A percentile compares a stretch with the other conserved stretches of the same genome.
Conservation (phyloP, 2,113 vertebrate genomes). For the Chlorocebus sabaeus region DNA sequence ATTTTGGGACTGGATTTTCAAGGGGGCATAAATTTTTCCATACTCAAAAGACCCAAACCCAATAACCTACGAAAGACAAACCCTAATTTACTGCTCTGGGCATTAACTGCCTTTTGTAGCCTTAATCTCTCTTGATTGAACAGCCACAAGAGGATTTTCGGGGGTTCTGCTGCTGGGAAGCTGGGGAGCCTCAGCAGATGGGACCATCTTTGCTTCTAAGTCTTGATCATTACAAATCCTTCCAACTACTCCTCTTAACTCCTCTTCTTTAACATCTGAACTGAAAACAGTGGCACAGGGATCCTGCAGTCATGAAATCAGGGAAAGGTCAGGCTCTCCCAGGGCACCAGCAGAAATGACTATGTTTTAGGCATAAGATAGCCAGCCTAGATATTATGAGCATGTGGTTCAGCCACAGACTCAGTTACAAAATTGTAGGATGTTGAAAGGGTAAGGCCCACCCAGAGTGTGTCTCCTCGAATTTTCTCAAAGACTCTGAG, state of each 20-base stretch:
- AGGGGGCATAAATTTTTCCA: neutral
- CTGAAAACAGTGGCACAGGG: neutral
- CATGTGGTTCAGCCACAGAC: constrained; percentile 48
- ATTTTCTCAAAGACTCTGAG: neutral
- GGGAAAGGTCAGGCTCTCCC: constrained; percentile 14
- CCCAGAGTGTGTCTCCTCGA: neutral
- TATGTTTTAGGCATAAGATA: constrained; percentile 20
- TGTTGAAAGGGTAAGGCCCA: constrained; percentile 43
- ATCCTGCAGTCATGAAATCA: constrained; percentile 41
- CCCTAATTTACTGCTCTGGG: neutral
- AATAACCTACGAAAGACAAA: neutral
- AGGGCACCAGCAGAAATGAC: constrained; percentile 38
- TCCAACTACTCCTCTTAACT: neutral
- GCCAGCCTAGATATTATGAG: constrained; percentile 41
- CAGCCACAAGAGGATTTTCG: neutral
- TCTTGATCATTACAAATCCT: neutral
- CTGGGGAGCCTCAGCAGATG: neutral
- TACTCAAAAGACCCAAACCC: neutral
- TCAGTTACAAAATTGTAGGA: constrained; percentile 50
- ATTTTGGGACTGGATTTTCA: neutral
- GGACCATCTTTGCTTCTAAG: neutral
- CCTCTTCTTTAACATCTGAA: constrained; percentile 21
- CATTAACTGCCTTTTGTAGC: neutral
- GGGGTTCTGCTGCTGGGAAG: neutral
- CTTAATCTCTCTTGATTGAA: neutral